A percentile compares a stretch with the other conserved stretches of the same genome.
Evolutionary conservation across 2,888 invertebrate genomes (phyloP).

Genomic region (Nipponacmea schrenckii): DNA sequence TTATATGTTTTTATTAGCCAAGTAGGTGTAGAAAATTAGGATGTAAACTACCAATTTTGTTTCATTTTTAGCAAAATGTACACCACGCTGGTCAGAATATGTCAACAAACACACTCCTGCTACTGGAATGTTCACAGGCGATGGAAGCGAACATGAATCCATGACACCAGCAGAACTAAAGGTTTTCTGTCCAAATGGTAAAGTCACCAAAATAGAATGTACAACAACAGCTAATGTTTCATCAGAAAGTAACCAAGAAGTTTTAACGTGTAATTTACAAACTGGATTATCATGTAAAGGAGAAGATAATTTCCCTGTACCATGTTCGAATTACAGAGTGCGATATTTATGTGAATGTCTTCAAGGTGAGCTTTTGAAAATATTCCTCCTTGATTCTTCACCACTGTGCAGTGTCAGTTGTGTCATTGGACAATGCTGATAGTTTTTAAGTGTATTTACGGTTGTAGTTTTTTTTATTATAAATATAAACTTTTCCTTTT

Average conservation of each 20-base stretch:
- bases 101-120: constrained; percentile 31
- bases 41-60: background rate
- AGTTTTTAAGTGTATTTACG: too few relatives aligned
- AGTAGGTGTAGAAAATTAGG: too few relatives aligned
- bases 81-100: constrained; percentile 26
- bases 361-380: too few relatives aligned
- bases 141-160: constrained; percentile 35
- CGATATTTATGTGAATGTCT: constrained; percentile 70
- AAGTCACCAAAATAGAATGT: constrained; percentile 58
- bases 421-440: too few relatives aligned
- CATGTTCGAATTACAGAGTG: constrained; percentile 59
- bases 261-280: constrained; percentile 70
- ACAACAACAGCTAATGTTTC: constrained; percentile 40
- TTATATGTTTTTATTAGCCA: too few relatives aligned
- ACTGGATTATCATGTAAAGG: constrained; percentile 77
- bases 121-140: constrained; percentile 1
- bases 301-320: constrained; percentile 35
- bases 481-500: too few relatives aligned
- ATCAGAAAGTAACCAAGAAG: constrained; percentile 44
- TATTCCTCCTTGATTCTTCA: too few relatives aligned
- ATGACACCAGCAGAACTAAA: constrained; percentile 30
- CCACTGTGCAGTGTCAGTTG: too few relatives aligned
- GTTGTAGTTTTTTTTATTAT: too few relatives aligned
- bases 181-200: constrained; percentile 42
- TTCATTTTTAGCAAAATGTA: background rate